phyloP scores from a whole-genome alignment of 2,888 invertebrate genomes.

The Hybos culiciformis region DNA sequence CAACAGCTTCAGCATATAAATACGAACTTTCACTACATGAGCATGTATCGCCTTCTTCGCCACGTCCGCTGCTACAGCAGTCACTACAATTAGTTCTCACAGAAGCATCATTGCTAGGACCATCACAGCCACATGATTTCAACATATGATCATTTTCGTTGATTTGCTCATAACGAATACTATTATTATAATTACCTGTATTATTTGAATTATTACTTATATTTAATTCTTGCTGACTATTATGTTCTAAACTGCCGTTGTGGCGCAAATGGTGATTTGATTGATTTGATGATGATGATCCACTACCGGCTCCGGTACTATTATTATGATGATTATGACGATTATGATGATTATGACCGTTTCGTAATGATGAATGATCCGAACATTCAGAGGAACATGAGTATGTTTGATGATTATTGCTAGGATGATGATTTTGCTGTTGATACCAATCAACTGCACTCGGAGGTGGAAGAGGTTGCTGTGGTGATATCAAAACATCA shows the following conservation, averaged over 20 bases:
- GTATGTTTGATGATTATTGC: conserved; percentile 30
- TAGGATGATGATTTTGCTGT: conserved; percentile 27
- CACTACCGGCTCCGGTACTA: neutral
- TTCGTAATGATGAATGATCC: conserved; percentile 27
- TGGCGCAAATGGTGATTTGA: neutral
- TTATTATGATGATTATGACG: conserved; percentile 13
- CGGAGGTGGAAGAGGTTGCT: conserved; percentile 28
- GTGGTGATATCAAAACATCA: conserved; percentile 33
- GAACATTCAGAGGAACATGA: conserved; percentile 37
- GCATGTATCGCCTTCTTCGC: conserved; percentile 45
- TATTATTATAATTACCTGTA: neutral
- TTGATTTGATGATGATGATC: conserved; percentile 13
- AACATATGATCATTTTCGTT: conserved; percentile 22
- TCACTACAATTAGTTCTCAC: conserved; percentile 35
- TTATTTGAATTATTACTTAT: neutral
- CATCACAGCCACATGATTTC: conserved; percentile 11
- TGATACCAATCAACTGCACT: conserved; percentile 31
- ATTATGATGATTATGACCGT: conserved; percentile 24
- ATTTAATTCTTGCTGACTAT: conserved; percentile 16
- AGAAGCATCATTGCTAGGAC: neutral
- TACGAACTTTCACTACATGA: conserved; percentile 51
- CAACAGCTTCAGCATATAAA: conserved; percentile 45
- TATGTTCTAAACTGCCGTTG: conserved; percentile 13
- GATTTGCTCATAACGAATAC: neutral
- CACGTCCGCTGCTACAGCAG: conserved; percentile 38